Evolutionary conservation across 1,140 invertebrate species (phyloP), one percentile per base, ranked within the genome.

Genomic region (Caenorhabditis briggsae): DNA sequence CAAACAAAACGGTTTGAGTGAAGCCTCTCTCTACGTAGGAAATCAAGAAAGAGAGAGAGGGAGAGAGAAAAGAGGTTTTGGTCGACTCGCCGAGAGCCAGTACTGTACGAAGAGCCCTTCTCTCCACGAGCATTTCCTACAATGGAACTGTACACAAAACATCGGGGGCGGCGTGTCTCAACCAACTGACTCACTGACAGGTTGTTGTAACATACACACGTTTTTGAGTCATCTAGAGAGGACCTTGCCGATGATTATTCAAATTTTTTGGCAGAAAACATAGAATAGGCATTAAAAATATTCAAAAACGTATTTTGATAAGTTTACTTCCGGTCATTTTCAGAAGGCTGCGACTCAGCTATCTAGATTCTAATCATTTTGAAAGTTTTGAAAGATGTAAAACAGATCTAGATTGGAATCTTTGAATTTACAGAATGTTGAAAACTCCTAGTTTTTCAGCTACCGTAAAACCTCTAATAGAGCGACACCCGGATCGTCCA

Each of bases 131-230:
- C 46, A 43, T 20, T 50, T 78, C 70, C 46, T 20, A 78, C 70
- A 78, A 78, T 78, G 70, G 64, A 20, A 50, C 70, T 53, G 33
- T 50, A 78, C 46, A 78, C 43, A 78, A 23, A 46, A 33, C 33
- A 33, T 33, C 70, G 70, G 70, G 46, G 70, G 70, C 70, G 70
- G 70, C 46, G 70, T 50, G 41, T 46, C 64, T 41, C n/a, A n/a
- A n/a, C 41, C 46, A 46, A 50, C 70, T 78, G 70, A 78, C 46
- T 78, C 70, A 78, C 33, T 33, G 33, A 33, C 33, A 20, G 20
- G 20, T 46, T 23, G 70, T 78, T 78, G 70, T 50, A 78, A 78
- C 33, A 53, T n/a, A 78, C 46, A 78, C 70, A 33, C 23, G 1
- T 78, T 50, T 50, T 50, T 78, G 70, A 78, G 70, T 78, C 70